A percentile compares a stretch with the other conserved stretches of the same genome.
phyloP scores from a whole-genome alignment of 1,140 invertebrate species.

The Lineus longissimus region DNA sequence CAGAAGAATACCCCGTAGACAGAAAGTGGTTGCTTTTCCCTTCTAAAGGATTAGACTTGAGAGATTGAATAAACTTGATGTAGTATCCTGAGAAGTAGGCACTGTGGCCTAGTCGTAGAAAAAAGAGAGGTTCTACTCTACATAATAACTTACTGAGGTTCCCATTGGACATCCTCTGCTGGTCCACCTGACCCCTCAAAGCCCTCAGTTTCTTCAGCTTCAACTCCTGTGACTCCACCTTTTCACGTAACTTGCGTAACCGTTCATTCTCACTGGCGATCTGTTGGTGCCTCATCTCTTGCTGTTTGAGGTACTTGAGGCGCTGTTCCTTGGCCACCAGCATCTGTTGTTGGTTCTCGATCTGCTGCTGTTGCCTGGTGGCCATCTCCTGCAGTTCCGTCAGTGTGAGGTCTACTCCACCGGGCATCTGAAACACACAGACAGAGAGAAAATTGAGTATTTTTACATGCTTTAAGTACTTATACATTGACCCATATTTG shows the following conservation, averaged over 20 bases:
- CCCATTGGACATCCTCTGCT: conserved; percentile 83
- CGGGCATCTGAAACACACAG: conserved; percentile 67
- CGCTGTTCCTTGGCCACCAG: conserved; percentile 88
- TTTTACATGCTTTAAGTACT: neutral
- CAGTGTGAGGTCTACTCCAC: conserved; percentile 72
- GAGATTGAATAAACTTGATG: no score
- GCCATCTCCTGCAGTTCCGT: conserved; percentile 94
- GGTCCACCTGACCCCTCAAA: conserved; percentile 84
- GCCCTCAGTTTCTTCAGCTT: conserved; percentile 85
- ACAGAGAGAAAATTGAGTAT: neutral
- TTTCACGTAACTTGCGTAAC: conserved; percentile 78
- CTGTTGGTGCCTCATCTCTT: conserved; percentile 78
- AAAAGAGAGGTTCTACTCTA: no score
- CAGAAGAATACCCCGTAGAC: no score
- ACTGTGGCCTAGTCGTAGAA: no score
- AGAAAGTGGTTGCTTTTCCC: no score
- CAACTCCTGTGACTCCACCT: conserved; percentile 88
- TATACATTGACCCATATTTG: neutral
- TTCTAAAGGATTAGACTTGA: no score
- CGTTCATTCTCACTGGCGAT: conserved; percentile 83
- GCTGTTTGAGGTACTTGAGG: conserved; percentile 88
- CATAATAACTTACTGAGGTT: conserved; percentile 76
- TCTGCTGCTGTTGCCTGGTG: conserved; percentile 89
- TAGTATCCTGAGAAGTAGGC: no score
- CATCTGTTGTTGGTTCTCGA: conserved; percentile 86